Evolutionary conservation across 2,113 vertebrate genomes (phyloP).

Genomic region (Rhabdornis inornatus): DNA sequence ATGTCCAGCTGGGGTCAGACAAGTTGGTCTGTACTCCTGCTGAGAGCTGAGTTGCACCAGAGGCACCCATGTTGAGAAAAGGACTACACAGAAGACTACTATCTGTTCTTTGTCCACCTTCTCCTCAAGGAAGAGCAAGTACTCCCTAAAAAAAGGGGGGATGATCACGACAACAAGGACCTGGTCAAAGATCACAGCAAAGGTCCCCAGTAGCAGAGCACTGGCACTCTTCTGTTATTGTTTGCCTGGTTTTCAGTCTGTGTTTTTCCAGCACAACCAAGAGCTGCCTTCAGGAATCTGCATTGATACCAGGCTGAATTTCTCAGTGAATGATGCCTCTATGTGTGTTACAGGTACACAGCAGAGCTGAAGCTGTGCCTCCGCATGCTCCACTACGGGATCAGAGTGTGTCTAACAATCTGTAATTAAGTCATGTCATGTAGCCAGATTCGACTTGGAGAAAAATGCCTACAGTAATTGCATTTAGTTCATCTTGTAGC

Average conservation of each 20-base stretch:
- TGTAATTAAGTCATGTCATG: slow-evolving; percentile 95
- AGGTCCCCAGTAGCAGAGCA: neutral
- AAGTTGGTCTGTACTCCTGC: neutral
- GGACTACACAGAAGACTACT: neutral
- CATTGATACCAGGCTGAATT: neutral
- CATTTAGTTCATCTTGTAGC: slow-evolving; percentile 95
- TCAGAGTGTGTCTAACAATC: slow-evolving; percentile 87
- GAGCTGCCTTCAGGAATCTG: neutral
- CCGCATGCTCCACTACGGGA: slow-evolving; percentile 52
- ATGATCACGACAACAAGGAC: neutral
- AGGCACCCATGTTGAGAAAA: neutral
- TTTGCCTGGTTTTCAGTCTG: neutral
- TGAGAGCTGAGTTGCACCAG: neutral
- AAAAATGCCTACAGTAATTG: slow-evolving; percentile 89
- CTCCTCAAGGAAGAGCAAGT: neutral
- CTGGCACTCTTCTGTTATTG: neutral
- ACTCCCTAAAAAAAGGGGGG: neutral
- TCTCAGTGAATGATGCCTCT: neutral
- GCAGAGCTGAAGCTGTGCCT: neutral
- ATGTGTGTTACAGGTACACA: rapidly evolving
- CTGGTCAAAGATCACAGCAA: neutral
- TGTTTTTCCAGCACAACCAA: neutral
- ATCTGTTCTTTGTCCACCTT: neutral
- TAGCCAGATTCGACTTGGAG: slow-evolving; percentile 77
- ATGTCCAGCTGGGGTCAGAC: neutral